Evolutionary conservation across 23 tunicate species (phyloP).

Genomic region (Botrylloides violaceus): DNA sequence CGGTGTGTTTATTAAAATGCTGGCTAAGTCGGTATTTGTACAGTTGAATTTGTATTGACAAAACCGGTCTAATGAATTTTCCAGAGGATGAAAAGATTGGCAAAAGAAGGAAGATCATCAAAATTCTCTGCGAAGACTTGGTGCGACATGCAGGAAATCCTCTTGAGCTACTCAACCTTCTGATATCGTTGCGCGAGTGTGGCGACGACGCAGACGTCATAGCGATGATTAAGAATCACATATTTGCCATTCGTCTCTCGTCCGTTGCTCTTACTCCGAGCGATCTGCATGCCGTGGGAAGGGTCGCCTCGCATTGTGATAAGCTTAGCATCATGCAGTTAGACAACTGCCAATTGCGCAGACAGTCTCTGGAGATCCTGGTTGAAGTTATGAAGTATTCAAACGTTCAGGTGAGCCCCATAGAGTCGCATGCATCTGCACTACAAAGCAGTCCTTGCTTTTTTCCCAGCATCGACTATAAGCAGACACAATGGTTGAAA

Average conservation of each 20-base stretch:
- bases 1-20: neutral
- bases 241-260: neutral
- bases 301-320: neutral
- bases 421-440: too few species aligned
- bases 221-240: neutral
- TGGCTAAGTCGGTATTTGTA: neutral
- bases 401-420: neutral
- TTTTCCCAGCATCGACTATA: too few species aligned
- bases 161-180: constrained; percentile 1
- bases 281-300: constrained; percentile 11
- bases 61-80: neutral
- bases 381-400: neutral
- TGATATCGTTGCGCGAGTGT: constrained; percentile 3
- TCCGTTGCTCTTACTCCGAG: constrained; percentile 7
- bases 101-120: constrained; percentile 2
- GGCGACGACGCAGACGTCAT: neutral
- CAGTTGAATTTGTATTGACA: neutral
- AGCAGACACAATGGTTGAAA: too few species aligned
- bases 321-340: constrained; percentile 4
- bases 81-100: neutral
- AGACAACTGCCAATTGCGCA: constrained; percentile 9
- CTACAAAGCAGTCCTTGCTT: too few species aligned
- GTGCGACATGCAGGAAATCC: neutral
- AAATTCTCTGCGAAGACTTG: neutral
- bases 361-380: neutral